Percentiles rank a stretch among this genome's conserved stretches.
Evolutionary conservation across 2,797 vertebrate species (phyloP).

Genomic region (Melanotaenia boesemani): DNA sequence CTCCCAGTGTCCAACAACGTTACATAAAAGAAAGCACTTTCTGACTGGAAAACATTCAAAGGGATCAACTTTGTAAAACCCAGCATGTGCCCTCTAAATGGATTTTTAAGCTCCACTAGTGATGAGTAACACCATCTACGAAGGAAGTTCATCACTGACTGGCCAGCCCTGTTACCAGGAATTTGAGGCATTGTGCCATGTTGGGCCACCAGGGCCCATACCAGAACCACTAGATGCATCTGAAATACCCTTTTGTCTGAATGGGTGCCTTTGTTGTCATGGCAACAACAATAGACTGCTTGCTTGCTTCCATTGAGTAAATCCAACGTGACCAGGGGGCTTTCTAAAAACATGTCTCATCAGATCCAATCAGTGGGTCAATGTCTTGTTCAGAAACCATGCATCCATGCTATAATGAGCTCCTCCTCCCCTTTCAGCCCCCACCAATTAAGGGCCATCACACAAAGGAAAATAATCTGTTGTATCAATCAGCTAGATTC

Average conservation of each 20-base stretch:
- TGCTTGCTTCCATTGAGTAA: slow-evolving; percentile 24
- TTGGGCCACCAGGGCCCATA: slow-evolving; percentile 37
- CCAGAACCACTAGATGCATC: slow-evolving; percentile 24
- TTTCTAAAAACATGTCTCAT: slow-evolving; percentile 39
- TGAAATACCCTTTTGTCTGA: slow-evolving; percentile 47
- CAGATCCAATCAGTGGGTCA: slow-evolving; percentile 49
- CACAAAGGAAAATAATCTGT: slow-evolving; percentile 65
- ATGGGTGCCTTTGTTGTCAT: slow-evolving; percentile 39
- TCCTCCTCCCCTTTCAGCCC: slow-evolving; percentile 15
- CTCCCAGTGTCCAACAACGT: neutral
- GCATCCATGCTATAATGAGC: slow-evolving; percentile 68
- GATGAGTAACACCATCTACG: slow-evolving; percentile 13
- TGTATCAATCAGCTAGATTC: slow-evolving; percentile 37
- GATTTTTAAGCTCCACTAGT: slow-evolving; percentile 4
- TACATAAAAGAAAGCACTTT: slow-evolving; percentile 29
- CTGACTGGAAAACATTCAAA: slow-evolving; percentile 2
- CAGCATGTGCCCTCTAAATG: neutral
- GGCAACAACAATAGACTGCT: slow-evolving; percentile 24
- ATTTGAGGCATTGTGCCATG: slow-evolving; percentile 32
- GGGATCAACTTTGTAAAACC: neutral
- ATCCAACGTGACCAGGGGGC: neutral
- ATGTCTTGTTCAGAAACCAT: slow-evolving; percentile 39
- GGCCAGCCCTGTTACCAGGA: slow-evolving; percentile 10
- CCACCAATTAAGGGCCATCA: slow-evolving; percentile 59
- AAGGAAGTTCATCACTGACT: slow-evolving; percentile 12